Evolutionary conservation across 2,797 vertebrate genomes (phyloP).

Genomic region (Fringilla coelebs): DNA sequence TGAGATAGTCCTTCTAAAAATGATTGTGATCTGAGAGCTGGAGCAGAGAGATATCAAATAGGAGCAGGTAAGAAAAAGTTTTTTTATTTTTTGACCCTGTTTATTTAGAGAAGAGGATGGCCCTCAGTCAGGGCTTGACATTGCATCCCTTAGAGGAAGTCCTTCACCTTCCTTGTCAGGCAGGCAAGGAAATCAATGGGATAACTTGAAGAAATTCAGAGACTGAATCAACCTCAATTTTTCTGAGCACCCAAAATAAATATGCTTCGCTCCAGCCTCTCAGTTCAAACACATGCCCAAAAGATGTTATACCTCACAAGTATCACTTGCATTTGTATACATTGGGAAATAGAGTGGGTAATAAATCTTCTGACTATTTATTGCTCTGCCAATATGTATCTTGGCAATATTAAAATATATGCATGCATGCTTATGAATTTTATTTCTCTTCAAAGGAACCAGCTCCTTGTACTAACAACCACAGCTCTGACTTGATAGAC

Average conservation of each 20-base stretch:
- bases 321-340: conserved; percentile 31
- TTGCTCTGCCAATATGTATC: conserved; percentile 60
- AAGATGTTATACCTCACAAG: conserved; percentile 1
- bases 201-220: neutral
- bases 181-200: neutral
- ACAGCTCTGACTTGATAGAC: conserved; percentile 51
- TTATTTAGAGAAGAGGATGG: neutral
- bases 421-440: conserved; percentile 60
- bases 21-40: neutral
- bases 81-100: neutral
- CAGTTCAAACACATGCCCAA: neutral
- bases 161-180: neutral
- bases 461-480: conserved; percentile 44
- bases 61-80: neutral
- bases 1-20: neutral
- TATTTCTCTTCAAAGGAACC: conserved; percentile 65
- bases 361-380: conserved; percentile 61
- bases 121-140: neutral
- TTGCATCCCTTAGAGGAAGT: neutral
- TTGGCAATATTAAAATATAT: conserved; percentile 65
- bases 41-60: neutral
- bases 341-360: conserved; percentile 28
- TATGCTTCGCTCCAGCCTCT: neutral
- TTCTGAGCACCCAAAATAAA: neutral
- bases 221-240: neutral